phyloP scores from a whole-genome alignment of 1,140 invertebrate species.

The Nephila pilipes region DNA sequence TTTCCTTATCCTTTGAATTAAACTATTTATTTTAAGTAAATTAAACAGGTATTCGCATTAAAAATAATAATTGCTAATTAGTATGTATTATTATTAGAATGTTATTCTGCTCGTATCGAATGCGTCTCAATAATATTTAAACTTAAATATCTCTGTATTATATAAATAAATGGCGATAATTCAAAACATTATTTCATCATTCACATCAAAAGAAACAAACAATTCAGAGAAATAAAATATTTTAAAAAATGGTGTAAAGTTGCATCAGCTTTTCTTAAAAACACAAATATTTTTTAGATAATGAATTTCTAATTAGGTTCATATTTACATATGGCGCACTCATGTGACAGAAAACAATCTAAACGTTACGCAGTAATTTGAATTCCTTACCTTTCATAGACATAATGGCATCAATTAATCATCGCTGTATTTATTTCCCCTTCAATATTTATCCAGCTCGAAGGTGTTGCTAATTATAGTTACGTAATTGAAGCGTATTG shows the following conservation, averaged over 20 bases:
- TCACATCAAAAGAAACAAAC: not conserved
- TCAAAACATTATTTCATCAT: not conserved
- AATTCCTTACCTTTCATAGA: not conserved
- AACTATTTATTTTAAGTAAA: too few species aligned
- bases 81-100: too few species aligned
- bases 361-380: not conserved
- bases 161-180: not conserved
- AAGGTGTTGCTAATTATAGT: conserved; percentile 9
- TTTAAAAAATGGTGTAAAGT: not conserved
- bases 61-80: too few species aligned
- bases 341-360: not conserved
- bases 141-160: too few species aligned
- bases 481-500: not conserved
- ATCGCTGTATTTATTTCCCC: not conserved
- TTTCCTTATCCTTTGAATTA: too few species aligned
- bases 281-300: conserved; percentile 9
- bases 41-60: too few species aligned
- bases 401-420: not conserved
- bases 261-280: not conserved
- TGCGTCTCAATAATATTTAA: too few species aligned
- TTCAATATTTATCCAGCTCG: not conserved
- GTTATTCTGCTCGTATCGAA: too few species aligned
- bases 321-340: conserved; percentile 18
- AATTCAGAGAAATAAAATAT: not conserved
- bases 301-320: not conserved